Base-by-base conservation (phyloP, 2,113 vertebrate species). In the Entomyzon cyanotis region DNA sequence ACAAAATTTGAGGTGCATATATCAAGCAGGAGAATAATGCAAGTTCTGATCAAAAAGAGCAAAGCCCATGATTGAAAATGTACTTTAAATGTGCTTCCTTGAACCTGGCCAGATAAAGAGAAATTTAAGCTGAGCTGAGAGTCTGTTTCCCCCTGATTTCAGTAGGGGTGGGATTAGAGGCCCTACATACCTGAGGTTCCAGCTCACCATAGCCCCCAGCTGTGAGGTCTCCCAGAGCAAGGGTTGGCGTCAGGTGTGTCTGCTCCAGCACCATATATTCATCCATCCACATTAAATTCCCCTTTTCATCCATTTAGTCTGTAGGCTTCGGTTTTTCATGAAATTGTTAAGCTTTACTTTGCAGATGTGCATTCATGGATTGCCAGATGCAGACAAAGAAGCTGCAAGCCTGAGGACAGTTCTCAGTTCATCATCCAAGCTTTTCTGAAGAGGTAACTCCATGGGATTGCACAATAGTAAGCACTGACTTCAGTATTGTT, bases 131-230 rank as follows among this genome's bases (percentile, higher is more conserved):
- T 69, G 52, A 85, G 22, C 28, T 41, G 15, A 7, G 8, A 55
- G 11, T 35, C 46, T 7, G 7, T 21, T 82, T 15, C 12, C 17
- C 20, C 4, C 33, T 0, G 1, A 8, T 62, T 82, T 67, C 39
- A 59, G 13, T 7, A 4, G 21, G 18, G 31, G 2, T 6, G 33
- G 15, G 16, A 25, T 33, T 39, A 59, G 47, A 82, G 23, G 9
- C 27, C 20, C 10, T 4, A 1, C 0, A 0, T 53, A 33, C 25
- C 5, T 0, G 0, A 76, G 52, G 44, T 22, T 74, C 10, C 73
- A 55, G 41, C 27, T 64, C 31, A 10, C 15, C 5, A 0, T 7
- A 33, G 39, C 5, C 22, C 23, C 11, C 3, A 71, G 49, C 35
- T 77, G 15, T 4, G 5, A 22, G 10, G 19, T 75, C 27, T 52